Base-by-base conservation (phyloP, 2,797 vertebrate species). In the Hipposideros larvatus region DNA sequence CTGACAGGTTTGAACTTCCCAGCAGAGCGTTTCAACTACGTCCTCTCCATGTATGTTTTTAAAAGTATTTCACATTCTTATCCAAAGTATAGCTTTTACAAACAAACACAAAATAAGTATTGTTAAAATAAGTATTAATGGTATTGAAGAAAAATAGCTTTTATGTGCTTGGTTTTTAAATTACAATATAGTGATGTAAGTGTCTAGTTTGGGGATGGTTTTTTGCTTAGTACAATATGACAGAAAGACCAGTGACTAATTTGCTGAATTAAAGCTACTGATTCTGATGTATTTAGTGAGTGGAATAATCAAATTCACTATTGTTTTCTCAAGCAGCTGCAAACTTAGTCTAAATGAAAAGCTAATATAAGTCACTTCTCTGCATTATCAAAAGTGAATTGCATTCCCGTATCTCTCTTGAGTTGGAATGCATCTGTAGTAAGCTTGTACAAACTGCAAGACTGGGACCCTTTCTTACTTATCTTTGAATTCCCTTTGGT, bases 291-390 rank as follows among this genome's bases (percentile, higher is more conserved):
- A 89, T 94, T 91, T 87, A 77, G 86, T 94, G 88, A 94, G 92
- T 92, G 43, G 43, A 96, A 95, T 97, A 92, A 96, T 95, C 88
- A 96, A 91, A 96, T 97, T 97, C 88, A 63, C 97, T 90, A 96
- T 95, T 96, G 94, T 92, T 97, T 97, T 96, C 86, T 96, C 78
- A 95, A 92, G 89, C 94, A 97, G 94, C 95, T 96, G 92, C 92
- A 96, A 95, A 97, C 65, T 89, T 95, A 94, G 93, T 94, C 83
- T 95, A 96, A 95, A 87, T 94, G 93, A 96, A 95, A 96, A 97
- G 90, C 55, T 57, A 93, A 94, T 88, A 87, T 94, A 95, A 96
- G 94, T 96, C 85, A 95, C 82, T 89, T 68, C 66, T 93, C 59
- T 94, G 83, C 86, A 46, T 92, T 89, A 88, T 97, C 70, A 95